These are phyloP conservation scores for Scelioninae gen. 1 DNA, from an alignment of 2,888 invertebrate species.

Conservation along the genomic window DNA sequence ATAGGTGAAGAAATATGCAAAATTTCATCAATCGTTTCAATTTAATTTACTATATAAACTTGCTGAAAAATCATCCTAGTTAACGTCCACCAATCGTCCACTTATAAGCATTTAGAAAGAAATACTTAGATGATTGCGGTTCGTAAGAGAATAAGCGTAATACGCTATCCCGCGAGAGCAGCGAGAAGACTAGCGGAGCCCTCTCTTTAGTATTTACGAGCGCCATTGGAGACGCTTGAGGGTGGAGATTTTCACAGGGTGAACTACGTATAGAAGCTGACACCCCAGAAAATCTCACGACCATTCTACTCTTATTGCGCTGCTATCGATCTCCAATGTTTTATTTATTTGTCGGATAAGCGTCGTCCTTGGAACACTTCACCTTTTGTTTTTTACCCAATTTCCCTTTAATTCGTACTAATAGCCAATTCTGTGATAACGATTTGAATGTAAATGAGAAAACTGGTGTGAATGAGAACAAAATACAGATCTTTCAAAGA, in stretches of 20 bases:
- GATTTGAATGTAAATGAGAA: slow-evolving; percentile 7
- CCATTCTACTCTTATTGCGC: slow-evolving; percentile 48
- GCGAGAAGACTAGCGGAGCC: slow-evolving; percentile 75
- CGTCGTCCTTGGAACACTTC: slow-evolving; percentile 48
- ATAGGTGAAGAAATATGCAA: neutral
- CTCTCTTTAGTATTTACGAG: slow-evolving; percentile 82
- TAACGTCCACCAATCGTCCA: slow-evolving; percentile 71
- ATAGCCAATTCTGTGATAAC: neutral
- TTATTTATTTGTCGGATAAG: slow-evolving; percentile 67
- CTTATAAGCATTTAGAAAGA: slow-evolving; percentile 74
- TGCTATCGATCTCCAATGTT: slow-evolving; percentile 62
- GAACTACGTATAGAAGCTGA: slow-evolving; percentile 42
- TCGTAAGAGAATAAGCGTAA: slow-evolving; percentile 81
- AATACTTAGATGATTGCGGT: slow-evolving; percentile 83
- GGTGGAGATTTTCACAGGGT: slow-evolving; percentile 78
- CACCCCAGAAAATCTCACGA: slow-evolving; percentile 56
- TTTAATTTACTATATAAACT: slow-evolving; percentile 7
- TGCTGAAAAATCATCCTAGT: slow-evolving; percentile 23
- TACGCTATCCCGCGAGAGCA: slow-evolving; percentile 82
- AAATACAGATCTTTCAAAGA: slow-evolving; percentile 19
- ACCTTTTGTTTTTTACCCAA: slow-evolving; percentile 29
- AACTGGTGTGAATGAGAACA: slow-evolving; percentile 15
- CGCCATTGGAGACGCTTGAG: slow-evolving; percentile 77
- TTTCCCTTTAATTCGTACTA: slow-evolving; percentile 23
- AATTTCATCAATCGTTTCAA: neutral